phyloP scores from a whole-genome alignment of 2,888 invertebrate species.

The Branchellion lobata region DNA sequence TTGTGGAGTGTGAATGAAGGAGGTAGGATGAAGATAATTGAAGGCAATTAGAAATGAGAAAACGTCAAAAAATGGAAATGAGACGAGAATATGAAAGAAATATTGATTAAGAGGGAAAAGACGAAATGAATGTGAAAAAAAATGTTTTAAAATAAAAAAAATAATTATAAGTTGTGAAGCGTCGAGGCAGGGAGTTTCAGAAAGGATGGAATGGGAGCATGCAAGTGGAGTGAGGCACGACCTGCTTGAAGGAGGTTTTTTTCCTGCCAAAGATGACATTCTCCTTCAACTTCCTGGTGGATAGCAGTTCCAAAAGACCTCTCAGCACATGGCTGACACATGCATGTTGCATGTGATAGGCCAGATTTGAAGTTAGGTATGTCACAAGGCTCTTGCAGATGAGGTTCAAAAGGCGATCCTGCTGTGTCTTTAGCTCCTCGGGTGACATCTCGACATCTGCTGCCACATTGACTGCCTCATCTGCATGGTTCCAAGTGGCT shows the following conservation, averaged over 20 bases:
- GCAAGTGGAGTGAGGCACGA: too few species aligned
- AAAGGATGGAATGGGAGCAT: too few species aligned
- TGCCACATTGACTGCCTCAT: neutral
- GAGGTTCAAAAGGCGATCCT: neutral
- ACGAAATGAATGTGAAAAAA: too few species aligned
- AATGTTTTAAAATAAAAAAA: too few species aligned
- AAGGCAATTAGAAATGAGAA: too few species aligned
- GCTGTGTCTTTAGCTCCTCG: neutral
- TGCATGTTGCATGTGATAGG: neutral
- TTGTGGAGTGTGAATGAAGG: too few species aligned
- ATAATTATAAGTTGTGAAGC: too few species aligned
- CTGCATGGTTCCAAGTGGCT: neutral
- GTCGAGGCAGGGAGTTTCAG: too few species aligned
- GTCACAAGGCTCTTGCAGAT: neutral
- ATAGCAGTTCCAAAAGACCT: neutral
- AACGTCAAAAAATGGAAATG: too few species aligned
- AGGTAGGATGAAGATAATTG: too few species aligned
- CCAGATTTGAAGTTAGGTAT: neutral
- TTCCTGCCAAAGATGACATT: slow-evolving; percentile 2
- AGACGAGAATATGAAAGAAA: too few species aligned
- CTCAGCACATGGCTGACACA: neutral
- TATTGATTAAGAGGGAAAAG: too few species aligned
- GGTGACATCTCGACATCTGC: neutral
- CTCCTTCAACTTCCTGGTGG: neutral
- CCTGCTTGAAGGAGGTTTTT: neutral